A percentile compares a stretch with the other conserved stretches of the same genome.
Evolutionary conservation across 2,797 vertebrate genomes (phyloP).

Genomic region (Acanthornis magna): DNA sequence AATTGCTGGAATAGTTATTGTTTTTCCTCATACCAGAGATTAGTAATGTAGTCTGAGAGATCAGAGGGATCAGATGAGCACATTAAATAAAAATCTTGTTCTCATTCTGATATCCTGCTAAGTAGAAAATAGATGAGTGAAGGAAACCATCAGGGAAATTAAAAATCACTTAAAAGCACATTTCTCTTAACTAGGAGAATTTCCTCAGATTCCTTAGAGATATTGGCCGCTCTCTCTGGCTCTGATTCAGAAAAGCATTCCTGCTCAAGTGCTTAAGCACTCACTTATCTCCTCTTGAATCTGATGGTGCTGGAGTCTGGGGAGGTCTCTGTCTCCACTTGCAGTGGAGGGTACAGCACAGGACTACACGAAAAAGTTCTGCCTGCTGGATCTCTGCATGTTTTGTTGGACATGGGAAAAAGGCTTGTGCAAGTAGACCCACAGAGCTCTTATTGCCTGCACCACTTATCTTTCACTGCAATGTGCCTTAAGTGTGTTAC

Average conservation of each 20-base stretch:
- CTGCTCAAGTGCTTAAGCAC: neutral
- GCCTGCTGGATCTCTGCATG: rapidly evolving
- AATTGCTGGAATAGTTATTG: neutral
- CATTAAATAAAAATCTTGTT: constrained; percentile 32
- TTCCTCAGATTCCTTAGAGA: neutral
- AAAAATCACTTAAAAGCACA: constrained; percentile 25
- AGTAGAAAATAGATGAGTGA: constrained; percentile 1
- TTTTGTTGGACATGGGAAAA: neutral
- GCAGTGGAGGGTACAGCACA: neutral
- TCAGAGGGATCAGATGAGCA: constrained; percentile 19
- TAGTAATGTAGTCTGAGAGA: neutral
- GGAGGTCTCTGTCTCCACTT: neutral
- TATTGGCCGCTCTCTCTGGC: neutral
- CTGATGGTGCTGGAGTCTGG: neutral
- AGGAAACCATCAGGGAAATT: neutral
- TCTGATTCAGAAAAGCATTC: neutral
- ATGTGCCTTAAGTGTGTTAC: neutral
- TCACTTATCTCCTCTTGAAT: neutral
- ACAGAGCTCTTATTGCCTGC: neutral
- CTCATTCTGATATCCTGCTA: neutral
- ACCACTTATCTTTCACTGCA: neutral
- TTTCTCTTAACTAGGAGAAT: constrained; percentile 15
- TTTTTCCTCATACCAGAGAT: neutral
- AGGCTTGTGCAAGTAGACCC: neutral
- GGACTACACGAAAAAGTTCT: neutral